Conservation (phyloP, 92 coral and sea anemone species). For the Zoanthus sociatus region DNA sequence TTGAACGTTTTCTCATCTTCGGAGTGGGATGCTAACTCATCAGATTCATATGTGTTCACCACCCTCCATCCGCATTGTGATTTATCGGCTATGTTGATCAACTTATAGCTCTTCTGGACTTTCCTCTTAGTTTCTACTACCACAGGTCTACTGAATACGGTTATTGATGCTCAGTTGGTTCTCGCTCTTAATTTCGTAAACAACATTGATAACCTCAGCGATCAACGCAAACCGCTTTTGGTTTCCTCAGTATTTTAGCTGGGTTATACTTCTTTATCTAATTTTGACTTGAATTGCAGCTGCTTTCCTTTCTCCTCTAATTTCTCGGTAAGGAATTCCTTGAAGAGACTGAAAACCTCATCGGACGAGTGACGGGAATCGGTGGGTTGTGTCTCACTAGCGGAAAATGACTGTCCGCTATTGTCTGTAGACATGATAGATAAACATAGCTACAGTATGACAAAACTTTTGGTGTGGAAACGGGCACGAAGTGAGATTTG, state of each 20-base stretch:
- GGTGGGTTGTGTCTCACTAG: not conserved
- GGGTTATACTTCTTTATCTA: no score
- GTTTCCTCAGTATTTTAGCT: no score
- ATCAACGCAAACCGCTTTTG: no score
- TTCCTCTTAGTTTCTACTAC: not conserved
- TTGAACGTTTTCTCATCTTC: not conserved
- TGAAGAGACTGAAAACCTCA: not conserved
- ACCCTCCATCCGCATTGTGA: not conserved
- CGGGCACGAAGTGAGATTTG: not conserved
- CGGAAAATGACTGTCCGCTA: not conserved
- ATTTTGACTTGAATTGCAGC: no score
- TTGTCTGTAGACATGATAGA: not conserved
- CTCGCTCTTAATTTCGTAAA: no score
- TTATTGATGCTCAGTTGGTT: no score
- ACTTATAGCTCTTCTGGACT: not conserved
- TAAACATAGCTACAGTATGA: not conserved
- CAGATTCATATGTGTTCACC: not conserved
- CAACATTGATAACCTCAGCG: no score
- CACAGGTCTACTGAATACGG: not conserved
- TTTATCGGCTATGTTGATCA: not conserved
- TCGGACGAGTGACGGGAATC: not conserved
- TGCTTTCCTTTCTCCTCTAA: not conserved
- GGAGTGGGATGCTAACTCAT: not conserved
- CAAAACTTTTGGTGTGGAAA: not conserved
- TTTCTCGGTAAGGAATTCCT: not conserved